A percentile compares a stretch with the other conserved stretches of the same genome.
phyloP scores from a whole-genome alignment of 2,113 vertebrate species.

The Rhombomys opimus region DNA sequence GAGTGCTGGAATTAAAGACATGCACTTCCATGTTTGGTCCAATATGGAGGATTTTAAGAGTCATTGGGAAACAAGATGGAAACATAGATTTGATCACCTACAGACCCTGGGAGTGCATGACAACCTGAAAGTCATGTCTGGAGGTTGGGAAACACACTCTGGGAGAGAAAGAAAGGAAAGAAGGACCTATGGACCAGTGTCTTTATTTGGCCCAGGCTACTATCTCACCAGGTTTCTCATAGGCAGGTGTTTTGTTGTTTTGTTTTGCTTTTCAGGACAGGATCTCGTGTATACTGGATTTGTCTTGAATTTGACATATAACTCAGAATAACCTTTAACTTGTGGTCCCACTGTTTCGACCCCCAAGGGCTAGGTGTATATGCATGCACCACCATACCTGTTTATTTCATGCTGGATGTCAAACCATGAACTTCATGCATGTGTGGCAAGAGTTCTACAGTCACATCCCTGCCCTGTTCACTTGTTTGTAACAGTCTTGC shows the following conservation, averaged over 20 bases:
- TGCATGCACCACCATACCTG: neutral
- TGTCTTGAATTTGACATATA: neutral
- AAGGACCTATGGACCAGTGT: neutral
- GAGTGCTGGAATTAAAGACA: neutral
- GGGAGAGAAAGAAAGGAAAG: neutral
- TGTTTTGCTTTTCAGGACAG: neutral
- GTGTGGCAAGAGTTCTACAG: neutral
- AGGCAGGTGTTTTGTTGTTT: neutral
- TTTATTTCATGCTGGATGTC: neutral
- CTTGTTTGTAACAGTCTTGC: neutral
- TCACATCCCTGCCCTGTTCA: neutral
- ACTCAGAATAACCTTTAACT: neutral
- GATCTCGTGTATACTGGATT: neutral
- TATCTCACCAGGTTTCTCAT: neutral
- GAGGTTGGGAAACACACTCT: neutral
- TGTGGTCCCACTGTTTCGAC: neutral
- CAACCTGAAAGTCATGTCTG: neutral
- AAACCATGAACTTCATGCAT: neutral
- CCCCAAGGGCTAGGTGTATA: neutral
- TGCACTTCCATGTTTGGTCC: neutral
- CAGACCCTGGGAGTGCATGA: neutral
- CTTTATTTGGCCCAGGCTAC: neutral
- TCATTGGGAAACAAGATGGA: neutral
- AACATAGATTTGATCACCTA: neutral
- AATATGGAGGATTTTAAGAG: neutral